These are phyloP conservation scores for Alviniconcha marisindica DNA, from an alignment of 1,140 invertebrate species.

Conservation along the genomic window DNA sequence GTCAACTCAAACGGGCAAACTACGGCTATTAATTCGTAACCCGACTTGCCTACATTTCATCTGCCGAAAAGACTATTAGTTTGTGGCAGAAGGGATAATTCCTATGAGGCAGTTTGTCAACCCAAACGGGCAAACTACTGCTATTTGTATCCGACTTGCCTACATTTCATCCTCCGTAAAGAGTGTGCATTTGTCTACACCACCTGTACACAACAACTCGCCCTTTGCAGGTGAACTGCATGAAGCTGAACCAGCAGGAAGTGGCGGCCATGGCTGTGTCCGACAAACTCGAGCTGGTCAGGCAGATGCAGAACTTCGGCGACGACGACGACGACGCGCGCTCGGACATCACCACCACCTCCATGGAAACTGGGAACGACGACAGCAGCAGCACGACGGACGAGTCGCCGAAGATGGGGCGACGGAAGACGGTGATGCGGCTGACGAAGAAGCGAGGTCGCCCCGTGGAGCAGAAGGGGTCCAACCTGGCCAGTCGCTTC, in stretches of 20 bases:
- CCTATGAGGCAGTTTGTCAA: too few relatives aligned
- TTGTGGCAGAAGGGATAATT: too few relatives aligned
- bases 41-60: too few relatives aligned
- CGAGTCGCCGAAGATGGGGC: constrained; percentile 62
- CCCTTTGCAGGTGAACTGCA: constrained; percentile 74
- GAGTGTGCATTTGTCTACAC: too few relatives aligned
- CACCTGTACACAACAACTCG: too few relatives aligned
- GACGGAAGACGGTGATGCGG: constrained; percentile 59
- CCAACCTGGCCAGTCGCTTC: constrained; percentile 62
- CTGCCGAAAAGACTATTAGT: too few relatives aligned
- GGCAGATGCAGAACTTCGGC: constrained; percentile 64
- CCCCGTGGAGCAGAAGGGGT: constrained; percentile 47
- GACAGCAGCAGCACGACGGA: constrained; percentile 63
- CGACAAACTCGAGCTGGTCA: constrained; percentile 62
- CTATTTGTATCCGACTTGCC: too few relatives aligned
- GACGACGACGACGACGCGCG: constrained; percentile 65
- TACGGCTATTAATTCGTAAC: too few relatives aligned
- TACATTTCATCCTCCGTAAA: too few relatives aligned
- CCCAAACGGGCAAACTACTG: too few relatives aligned
- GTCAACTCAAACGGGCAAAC: too few relatives aligned
- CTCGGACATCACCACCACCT: constrained; percentile 61
- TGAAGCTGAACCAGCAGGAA: constrained; percentile 67
- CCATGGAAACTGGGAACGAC: constrained; percentile 56
- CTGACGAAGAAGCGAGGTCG: constrained; percentile 53
- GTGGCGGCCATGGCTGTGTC: constrained; percentile 64